These are phyloP conservation scores for Nomia melanderi DNA, from an alignment of 1,140 invertebrate species.

Conservation along the genomic window DNA sequence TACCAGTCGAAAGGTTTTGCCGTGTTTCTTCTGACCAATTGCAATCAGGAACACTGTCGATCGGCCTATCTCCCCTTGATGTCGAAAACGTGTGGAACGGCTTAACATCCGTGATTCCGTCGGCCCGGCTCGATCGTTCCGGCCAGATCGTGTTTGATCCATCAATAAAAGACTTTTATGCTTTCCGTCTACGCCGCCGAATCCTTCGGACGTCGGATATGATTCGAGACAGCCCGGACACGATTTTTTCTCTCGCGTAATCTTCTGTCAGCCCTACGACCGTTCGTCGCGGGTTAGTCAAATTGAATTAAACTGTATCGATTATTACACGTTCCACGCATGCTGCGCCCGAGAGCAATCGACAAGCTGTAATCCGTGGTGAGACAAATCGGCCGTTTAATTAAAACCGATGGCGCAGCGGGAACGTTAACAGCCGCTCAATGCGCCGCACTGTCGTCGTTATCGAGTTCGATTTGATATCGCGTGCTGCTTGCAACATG, in stretches of 20 bases:
- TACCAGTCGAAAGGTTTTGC: slow-evolving; percentile 58
- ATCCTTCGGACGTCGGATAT: slow-evolving; percentile 6
- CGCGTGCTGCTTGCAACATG: slow-evolving; percentile 18
- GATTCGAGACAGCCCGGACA: not conserved
- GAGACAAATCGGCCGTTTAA: slow-evolving; percentile 65
- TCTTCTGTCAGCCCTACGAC: not conserved
- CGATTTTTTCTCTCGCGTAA: not conserved
- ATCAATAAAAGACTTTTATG: slow-evolving; percentile 24
- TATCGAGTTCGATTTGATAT: slow-evolving; percentile 58
- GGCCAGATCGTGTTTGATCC: slow-evolving; percentile 26
- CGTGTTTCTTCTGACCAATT: slow-evolving; percentile 50
- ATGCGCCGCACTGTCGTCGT: slow-evolving; percentile 54
- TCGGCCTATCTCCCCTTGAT: slow-evolving; percentile 32
- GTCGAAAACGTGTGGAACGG: slow-evolving; percentile 51
- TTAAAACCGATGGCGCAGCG: slow-evolving; percentile 53
- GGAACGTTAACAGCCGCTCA: slow-evolving; percentile 35
- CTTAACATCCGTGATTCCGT: slow-evolving; percentile 57
- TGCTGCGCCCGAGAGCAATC: slow-evolving; percentile 18
- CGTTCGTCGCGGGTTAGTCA: not conserved
- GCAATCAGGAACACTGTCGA: slow-evolving; percentile 30
- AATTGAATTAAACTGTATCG: slow-evolving; percentile 3
- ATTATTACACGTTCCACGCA: not conserved
- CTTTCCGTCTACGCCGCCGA: slow-evolving; percentile 5
- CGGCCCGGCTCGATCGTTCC: slow-evolving; percentile 27
- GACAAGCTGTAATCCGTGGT: slow-evolving; percentile 35